A percentile compares a stretch with the other conserved stretches of the same genome.
Conservation (phyloP, 1,140 invertebrate species). For the Acromyrmex heyeri region DNA sequence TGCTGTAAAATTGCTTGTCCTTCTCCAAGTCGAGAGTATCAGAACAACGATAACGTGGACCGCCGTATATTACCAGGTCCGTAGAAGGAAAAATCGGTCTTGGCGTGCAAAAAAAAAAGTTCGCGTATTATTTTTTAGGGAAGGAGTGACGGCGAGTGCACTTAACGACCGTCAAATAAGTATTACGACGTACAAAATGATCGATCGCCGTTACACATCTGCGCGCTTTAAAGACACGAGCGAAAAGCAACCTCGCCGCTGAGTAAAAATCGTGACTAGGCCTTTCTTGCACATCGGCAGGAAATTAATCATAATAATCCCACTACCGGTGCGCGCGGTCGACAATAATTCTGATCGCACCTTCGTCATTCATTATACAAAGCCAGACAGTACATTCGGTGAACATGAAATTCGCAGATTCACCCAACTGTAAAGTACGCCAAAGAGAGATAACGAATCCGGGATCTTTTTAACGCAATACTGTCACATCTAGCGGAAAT, state of each 20-base stretch:
- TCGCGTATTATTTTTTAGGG: constrained; percentile 36
- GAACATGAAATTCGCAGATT: constrained; percentile 72
- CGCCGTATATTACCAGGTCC: background rate
- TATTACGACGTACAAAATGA: constrained; percentile 74
- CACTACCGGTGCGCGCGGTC: constrained; percentile 67
- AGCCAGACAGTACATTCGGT: constrained; percentile 61
- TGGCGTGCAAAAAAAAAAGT: background rate
- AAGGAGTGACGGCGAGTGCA: constrained; percentile 51
- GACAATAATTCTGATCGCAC: constrained; percentile 71
- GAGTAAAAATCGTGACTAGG: constrained; percentile 85
- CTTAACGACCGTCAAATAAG: constrained; percentile 68
- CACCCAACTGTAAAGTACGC: constrained; percentile 37
- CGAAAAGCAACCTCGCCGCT: constrained; percentile 72
- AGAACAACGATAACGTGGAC: background rate
- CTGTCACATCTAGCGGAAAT: background rate
- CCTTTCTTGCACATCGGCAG: constrained; percentile 82
- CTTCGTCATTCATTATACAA: constrained; percentile 74
- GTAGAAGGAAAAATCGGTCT: constrained; percentile 8
- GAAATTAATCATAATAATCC: constrained; percentile 85
- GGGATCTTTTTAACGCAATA: constrained; percentile 4
- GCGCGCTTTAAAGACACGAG: constrained; percentile 73
- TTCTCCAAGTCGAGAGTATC: background rate
- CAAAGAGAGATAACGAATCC: background rate
- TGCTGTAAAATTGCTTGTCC: constrained; percentile 9
- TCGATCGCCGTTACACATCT: constrained; percentile 75